Conservation (phyloP, 2,113 vertebrate species). For the Phylloscopus trochiloides region DNA sequence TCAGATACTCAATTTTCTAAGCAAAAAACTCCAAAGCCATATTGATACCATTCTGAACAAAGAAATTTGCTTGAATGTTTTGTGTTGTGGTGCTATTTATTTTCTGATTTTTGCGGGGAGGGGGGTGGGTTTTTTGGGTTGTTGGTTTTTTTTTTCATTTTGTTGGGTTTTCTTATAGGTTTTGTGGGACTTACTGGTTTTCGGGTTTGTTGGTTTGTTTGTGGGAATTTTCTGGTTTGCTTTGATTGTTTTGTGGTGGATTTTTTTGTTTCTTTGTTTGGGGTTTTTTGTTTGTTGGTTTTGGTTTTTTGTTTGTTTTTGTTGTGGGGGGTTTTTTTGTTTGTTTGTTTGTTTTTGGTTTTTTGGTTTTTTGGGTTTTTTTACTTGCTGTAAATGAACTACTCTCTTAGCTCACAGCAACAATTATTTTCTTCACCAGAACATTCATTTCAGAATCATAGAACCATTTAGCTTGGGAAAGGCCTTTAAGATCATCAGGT, state of each 20-base stretch:
- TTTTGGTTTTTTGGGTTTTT: neutral
- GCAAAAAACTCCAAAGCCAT: neutral
- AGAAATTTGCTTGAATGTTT: neutral
- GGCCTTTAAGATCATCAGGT: neutral
- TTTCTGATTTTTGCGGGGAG: too few relatives aligned
- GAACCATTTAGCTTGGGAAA: neutral
- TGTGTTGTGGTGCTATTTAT: fast-evolving
- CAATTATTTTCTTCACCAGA: neutral
- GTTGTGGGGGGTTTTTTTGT: too few relatives aligned
- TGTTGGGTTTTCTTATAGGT: too few relatives aligned
- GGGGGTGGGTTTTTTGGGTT: too few relatives aligned
- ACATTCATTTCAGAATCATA: neutral
- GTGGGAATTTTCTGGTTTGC: fast-evolving
- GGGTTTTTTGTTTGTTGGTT: too few relatives aligned
- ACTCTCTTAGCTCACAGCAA: neutral
- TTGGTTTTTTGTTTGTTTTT: neutral
- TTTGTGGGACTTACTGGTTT: neutral
- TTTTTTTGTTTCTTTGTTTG: too few relatives aligned
- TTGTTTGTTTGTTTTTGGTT: too few relatives aligned
- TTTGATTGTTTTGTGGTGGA: neutral
- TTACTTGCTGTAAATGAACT: neutral
- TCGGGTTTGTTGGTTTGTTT: neutral
- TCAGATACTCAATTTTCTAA: neutral
- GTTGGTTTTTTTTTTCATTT: too few relatives aligned
- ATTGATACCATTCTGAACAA: neutral